phyloP scores from a whole-genome alignment of 2,113 vertebrate genomes.

The Trematomus loennbergii region DNA sequence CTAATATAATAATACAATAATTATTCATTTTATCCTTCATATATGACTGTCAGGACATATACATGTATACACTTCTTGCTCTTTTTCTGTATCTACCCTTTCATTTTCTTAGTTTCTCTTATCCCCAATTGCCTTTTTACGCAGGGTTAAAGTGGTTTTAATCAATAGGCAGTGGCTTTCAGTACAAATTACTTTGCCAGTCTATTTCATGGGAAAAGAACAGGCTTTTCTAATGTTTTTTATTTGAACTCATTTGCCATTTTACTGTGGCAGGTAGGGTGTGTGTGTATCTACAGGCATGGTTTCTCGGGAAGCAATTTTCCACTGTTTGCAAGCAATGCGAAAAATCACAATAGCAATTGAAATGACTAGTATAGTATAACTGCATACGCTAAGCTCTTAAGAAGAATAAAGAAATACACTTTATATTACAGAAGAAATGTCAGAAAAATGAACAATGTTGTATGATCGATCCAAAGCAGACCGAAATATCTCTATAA shows the following conservation, averaged over 20 bases:
- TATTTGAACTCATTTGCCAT: slow-evolving; percentile 15
- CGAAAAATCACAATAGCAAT: slow-evolving; percentile 13
- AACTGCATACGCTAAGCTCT: slow-evolving; percentile 1
- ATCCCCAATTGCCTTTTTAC: slow-evolving; percentile 11
- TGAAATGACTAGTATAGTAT: slow-evolving; percentile 20
- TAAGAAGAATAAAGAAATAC: background rate
- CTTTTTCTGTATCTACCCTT: background rate
- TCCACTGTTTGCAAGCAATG: background rate
- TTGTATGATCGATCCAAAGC: too few species aligned
- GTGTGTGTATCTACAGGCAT: slow-evolving; percentile 27
- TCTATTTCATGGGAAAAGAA: slow-evolving; percentile 26
- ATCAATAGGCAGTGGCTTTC: slow-evolving; percentile 29
- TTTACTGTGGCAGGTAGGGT: slow-evolving; percentile 5
- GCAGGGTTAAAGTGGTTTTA: slow-evolving; percentile 15
- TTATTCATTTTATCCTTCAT: background rate
- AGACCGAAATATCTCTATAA: background rate
- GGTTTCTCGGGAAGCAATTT: slow-evolving; percentile 35
- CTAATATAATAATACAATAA: background rate
- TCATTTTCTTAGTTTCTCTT: background rate
- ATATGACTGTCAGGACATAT: background rate
- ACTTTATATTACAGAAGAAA: background rate
- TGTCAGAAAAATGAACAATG: background rate
- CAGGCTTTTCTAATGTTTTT: slow-evolving; percentile 13
- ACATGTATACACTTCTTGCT: background rate
- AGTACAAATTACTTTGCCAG: slow-evolving; percentile 16